Base-by-base conservation (phyloP, 2,797 vertebrate species). In the Florisuga fusca region DNA sequence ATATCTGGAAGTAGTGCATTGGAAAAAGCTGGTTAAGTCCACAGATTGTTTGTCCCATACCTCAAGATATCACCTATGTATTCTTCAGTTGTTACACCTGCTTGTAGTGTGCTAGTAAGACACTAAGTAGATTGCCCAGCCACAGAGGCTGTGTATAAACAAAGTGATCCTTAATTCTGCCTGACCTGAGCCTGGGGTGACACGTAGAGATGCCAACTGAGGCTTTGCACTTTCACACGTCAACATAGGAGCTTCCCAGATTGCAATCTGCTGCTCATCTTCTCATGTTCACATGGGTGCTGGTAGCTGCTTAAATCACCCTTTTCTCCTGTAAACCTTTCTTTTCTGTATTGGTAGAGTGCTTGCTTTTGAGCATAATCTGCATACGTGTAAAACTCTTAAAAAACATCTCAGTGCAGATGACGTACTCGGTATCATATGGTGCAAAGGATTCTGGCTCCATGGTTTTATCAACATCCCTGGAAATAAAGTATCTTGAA, bases 131-230 rank as follows among this genome's bases (percentile, higher is more conserved):
- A 14, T n/a, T 55, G 34, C 16, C 21, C 18, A 18, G 29, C 31
- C n/a, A 27, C 11, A 11, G 50, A 10, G 38, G 20, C n/a, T 43
- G 19, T n/a, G 3, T 2, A 29, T 17, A 31, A 21, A 5, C 19
- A 9, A 20, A 2, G 0, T 2, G n/a, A 23, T 13, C 22, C 23
- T 15, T 21, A 36, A 4, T 59, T 61, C n/a, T 22, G 23, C 8
- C 41, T 21, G 53, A 2, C 21, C 36, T 16, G 54, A 58, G 21
- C 48, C 4, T 15, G 4, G 29, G 23, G 26, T 21, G 55, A 10
- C 13, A 7, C 5, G 43, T 43, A 22, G 43, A 41, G 55, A 54
- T 25, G 51, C 34, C 38, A 50, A 27, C 23, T 46, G 46, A 59
- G 78, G 15, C 41, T 89, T 86, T 38, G 20, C 89, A 69, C 53